phyloP scores from a whole-genome alignment of 2,113 vertebrate genomes.

The Lethenteron camtschaticum region DNA sequence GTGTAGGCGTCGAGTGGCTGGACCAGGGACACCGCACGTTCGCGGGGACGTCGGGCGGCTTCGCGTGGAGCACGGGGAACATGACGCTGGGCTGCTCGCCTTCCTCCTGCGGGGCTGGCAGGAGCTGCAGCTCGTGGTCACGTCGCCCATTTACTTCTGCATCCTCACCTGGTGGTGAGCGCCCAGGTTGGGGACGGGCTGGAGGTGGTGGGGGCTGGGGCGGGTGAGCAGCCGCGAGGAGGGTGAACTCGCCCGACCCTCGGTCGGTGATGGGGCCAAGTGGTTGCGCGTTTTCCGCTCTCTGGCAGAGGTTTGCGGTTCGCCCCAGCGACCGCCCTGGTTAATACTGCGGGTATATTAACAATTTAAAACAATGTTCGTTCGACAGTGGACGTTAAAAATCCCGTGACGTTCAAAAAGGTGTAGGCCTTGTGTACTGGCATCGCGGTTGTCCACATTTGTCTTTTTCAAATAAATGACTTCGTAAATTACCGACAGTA shows the following conservation, averaged over 20 bases:
- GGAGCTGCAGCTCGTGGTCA: conserved; percentile 34
- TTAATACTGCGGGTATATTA: no score
- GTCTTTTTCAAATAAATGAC: no score
- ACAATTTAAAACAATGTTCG: no score
- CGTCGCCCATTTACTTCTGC: conserved; percentile 30
- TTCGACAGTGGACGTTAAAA: no score
- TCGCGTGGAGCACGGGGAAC: conserved; percentile 39
- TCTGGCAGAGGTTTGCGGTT: no score
- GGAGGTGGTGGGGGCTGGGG: neutral
- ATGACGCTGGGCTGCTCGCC: conserved; percentile 33
- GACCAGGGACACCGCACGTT: conserved; percentile 36
- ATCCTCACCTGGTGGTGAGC: conserved; percentile 41
- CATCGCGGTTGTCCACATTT: no score
- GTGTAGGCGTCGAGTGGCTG: conserved; percentile 39
- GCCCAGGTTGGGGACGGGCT: neutral
- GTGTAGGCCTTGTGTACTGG: no score
- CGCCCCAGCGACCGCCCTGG: no score
- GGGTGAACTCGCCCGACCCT: neutral
- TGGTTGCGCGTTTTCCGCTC: neutral
- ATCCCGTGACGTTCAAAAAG: no score
- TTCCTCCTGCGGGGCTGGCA: conserved; percentile 45
- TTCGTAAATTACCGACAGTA: no score
- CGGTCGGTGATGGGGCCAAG: neutral
- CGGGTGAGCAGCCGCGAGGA: neutral
- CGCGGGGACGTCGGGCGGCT: conserved; percentile 25